Evolutionary conservation across 1,140 invertebrate genomes (phyloP), one percentile per base, ranked within the genome.

Genomic region (Calephelis virginiensis): DNA sequence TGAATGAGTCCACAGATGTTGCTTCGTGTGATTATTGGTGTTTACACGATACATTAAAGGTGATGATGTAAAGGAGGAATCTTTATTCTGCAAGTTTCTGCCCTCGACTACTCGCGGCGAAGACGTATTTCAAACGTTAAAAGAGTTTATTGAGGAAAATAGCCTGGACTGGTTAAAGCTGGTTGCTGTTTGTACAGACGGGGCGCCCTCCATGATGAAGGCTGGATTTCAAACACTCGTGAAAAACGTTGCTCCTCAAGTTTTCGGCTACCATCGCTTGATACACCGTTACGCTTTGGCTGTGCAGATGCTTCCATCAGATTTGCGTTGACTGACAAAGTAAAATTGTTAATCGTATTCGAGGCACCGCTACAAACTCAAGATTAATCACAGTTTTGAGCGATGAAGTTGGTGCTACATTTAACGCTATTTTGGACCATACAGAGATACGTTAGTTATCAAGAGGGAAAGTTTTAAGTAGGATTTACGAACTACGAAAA

Each of bases 151-250:
- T 17, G 13, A 50, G 8, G 13, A 17, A 50, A 50, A 50, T 4
- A 14, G 49, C 0, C 13, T 50, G 48, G 13, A 50, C 48, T 50
- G 13, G 13, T 14, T 8, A 50, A 50, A 50, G 48, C 48, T 50
- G 13, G 48, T 14, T 50, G 13, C 7, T 8, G 48, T 14, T 50
- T 50, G 48, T 13, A 8, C 48, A 49, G 48, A 13, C n/a, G 48
- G n/a, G n/a, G 48, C n/a, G 3, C 48, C 13, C 17, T 50, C 48
- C 7, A 50, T 50, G 48, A 17, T 50, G 13, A 14, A 8, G 8
- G 7, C 48, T 50, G 48, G 48, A 50, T 50, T 50, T 50, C n/a
- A 50, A 50, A n/a, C n/a, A n/a, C n/a, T n/a, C n/a, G n/a, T n/a
- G n/a, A n/a, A n/a, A n/a, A n/a, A n/a, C n/a, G n/a, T n/a, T n/a